These are phyloP conservation scores for Karalla daura DNA, from an alignment of 2,797 vertebrate species.

Conservation along the genomic window DNA sequence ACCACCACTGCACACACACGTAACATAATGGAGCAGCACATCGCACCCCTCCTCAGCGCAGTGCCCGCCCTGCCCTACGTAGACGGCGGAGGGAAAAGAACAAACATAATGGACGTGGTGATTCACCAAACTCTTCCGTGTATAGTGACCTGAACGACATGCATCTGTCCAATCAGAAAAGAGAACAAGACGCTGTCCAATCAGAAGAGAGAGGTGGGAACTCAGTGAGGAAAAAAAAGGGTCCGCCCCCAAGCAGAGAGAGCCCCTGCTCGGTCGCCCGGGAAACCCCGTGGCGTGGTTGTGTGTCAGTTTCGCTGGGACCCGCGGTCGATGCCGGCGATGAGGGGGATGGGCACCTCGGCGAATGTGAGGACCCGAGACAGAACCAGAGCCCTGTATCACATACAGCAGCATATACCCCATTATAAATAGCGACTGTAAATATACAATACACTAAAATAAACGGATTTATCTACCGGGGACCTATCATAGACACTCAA, in stretches of 20 bases:
- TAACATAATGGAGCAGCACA: slow-evolving; percentile 40
- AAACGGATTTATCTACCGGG: slow-evolving; percentile 75
- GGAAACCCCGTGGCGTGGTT: slow-evolving; percentile 95
- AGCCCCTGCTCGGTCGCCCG: slow-evolving; percentile 90
- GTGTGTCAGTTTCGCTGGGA: slow-evolving; percentile 92
- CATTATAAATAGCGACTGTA: slow-evolving; percentile 84
- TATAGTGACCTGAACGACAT: slow-evolving; percentile 54
- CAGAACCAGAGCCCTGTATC: slow-evolving; percentile 85
- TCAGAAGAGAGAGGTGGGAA: slow-evolving; percentile 50
- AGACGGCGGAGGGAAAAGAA: slow-evolving; percentile 16
- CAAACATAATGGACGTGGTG: slow-evolving; percentile 12
- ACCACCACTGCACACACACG: too few species aligned
- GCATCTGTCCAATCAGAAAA: slow-evolving; percentile 48
- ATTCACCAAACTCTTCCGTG: slow-evolving; percentile 54
- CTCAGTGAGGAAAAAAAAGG: slow-evolving; percentile 34
- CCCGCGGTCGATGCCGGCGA: slow-evolving; percentile 89
- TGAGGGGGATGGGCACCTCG: slow-evolving; percentile 90
- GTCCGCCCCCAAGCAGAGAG: slow-evolving; percentile 69
- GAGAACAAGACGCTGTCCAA: slow-evolving; percentile 60
- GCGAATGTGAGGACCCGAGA: slow-evolving; percentile 85
- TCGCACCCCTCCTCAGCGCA: slow-evolving; percentile 58
- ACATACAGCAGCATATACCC: slow-evolving; percentile 85
- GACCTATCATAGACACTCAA: slow-evolving; percentile 75
- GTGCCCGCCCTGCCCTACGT: slow-evolving; percentile 67
- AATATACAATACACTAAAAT: slow-evolving; percentile 80